Percentiles rank a stretch among this genome's conserved stretches.
These are phyloP conservation scores for Syngnathus acus DNA, from an alignment of 2,797 vertebrate genomes.

Conservation along the genomic window DNA sequence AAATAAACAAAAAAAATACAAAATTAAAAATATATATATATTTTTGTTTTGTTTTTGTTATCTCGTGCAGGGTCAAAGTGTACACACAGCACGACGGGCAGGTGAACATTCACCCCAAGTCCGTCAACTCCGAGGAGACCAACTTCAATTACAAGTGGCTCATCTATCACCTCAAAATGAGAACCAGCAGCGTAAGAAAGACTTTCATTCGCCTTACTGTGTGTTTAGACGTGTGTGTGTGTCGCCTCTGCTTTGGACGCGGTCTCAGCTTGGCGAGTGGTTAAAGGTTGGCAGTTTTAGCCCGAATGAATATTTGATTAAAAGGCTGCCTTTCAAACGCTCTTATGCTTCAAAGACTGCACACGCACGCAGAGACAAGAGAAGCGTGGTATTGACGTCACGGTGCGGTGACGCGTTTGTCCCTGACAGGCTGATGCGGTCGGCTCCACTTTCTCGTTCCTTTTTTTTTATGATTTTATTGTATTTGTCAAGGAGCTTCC, in stretches of 20 bases:
- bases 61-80: slow-evolving; percentile 77
- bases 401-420: background rate
- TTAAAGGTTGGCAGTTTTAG: slow-evolving; percentile 54
- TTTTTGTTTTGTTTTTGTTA: background rate
- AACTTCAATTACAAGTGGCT: slow-evolving; percentile 94
- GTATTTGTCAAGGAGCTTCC: background rate
- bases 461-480: background rate
- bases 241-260: slow-evolving; percentile 1
- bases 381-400: background rate
- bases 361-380: background rate
- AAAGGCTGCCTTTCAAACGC: slow-evolving; percentile 55
- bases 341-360: slow-evolving; percentile 59
- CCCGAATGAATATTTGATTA: slow-evolving; percentile 66
- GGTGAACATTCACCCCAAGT: slow-evolving; percentile 93
- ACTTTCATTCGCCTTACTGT: background rate
- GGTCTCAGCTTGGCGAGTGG: slow-evolving; percentile 16
- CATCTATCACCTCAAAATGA: slow-evolving; percentile 98
- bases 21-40: too few species aligned
- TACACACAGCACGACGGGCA: slow-evolving; percentile 92
- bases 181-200: slow-evolving; percentile 86
- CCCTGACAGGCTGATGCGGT: background rate
- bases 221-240: slow-evolving; percentile 10
- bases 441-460: background rate
- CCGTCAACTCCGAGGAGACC: slow-evolving; percentile 87
- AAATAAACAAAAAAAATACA: background rate